Evolutionary conservation across 2,888 invertebrate species (phyloP), one percentile per base, ranked within the genome.

Genomic region (Synergus laeviventris): DNA sequence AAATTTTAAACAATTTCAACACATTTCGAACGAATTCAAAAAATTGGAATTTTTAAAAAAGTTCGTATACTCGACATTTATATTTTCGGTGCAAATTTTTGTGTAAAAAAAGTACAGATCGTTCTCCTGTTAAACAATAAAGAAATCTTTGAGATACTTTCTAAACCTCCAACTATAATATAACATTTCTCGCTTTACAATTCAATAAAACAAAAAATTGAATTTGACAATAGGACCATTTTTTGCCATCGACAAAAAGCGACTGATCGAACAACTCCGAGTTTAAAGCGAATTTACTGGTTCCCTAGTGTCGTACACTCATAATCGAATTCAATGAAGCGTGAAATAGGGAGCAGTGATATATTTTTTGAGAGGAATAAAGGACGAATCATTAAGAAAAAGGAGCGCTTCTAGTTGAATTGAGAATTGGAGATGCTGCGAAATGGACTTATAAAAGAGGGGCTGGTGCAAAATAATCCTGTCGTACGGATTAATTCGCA

Each of bases 401-500:
- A 78, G 75, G 76, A 78, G 74, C 45, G 64, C 42, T 36, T 74
- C 39, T 36, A 77, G 77, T 49, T 31, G 66, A 24, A 49, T 16
- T 70, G 66, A 16, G 45, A 70, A 49, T 70, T 49, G 66, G 45
- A 64, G 77, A 39, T 31, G 74, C 18, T 45, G 78, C 59, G 61
- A 75, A 73, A 42, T 73, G 74, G 64, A 74, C 56, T 73, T 74
- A 36, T 59, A 76, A 66, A 74, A 42, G 62, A 70, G 56, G 76
- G 77, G 78, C 76, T 79, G 81, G 76, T 80, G 80, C 78, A 78
- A 87, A 87, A 89, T 88, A 89, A 89, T 89, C 89, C 86, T 84
- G 85, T 86, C 86, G 86, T 84, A 85, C 84, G 85, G 86, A 90
- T 90, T 90, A 90, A 91, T 89, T 89, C 89, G 86, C 88, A 88